Evolutionary conservation across 1,140 invertebrate species (phyloP), one percentile per base, ranked within the genome.

Genomic region (Macrotrachela quadricornifera): DNA sequence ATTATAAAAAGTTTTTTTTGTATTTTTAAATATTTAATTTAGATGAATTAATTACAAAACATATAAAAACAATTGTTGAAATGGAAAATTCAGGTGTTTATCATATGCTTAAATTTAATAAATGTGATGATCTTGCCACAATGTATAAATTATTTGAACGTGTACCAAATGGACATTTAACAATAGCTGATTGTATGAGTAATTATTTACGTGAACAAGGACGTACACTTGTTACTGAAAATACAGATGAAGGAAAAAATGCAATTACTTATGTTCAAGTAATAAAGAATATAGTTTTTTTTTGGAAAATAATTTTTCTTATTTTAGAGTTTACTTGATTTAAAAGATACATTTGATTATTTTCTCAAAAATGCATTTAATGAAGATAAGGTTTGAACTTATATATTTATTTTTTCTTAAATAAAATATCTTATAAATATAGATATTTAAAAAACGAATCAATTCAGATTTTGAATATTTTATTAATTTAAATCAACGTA

Each of bases 31-130:
- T n/a, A n/a, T n/a, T n/a, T n/a, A n/a, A n/a, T n/a, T n/a, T n/a
- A n/a, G 55, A 92, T 65, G 90, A 96, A 69, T 74, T 99, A 50
- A 96, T 97, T 62, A 88, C 87, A 64, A 84, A 86, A 64, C 90
- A 99, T 71, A 96, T 99, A 88, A 87, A 90, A 66, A 95, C 90
- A 13, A 92, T 99, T 63, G 86, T 95, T 17, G 86, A 94, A 79
- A 97, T 99, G 91, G 90, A 96, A 72, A 96, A 97, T 69, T 92
- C 85, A 56, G 94, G 94, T 55, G 90, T 99, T 49, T 86, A 95
- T 42, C 85, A 95, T 67, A 97, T 97, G 92, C 74, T 99, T 57
- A 83, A 85, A 72, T 88, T 95, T 69, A 83, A 91, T 59, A 92
- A 90, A 73, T 91, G 83, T 36, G 82, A 86, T 61, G 71, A 97